These are phyloP conservation scores for Synodontis membranacea DNA, from an alignment of 2,113 vertebrate genomes.

Conservation along the genomic window DNA sequence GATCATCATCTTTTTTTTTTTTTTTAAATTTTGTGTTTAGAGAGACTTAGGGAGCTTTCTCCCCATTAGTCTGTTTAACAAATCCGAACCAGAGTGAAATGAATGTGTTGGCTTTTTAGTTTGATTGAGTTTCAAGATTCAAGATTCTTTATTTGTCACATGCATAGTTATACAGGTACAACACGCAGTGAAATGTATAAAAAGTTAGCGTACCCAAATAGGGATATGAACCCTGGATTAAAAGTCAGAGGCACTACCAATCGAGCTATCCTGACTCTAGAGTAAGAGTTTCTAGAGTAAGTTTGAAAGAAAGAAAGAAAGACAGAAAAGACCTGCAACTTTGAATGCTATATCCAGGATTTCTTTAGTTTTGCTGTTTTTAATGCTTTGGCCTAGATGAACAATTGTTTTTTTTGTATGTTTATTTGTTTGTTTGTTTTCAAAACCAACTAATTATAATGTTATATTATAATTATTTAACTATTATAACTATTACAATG, in stretches of 20 bases:
- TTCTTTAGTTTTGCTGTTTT: background rate
- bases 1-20: too few relatives aligned
- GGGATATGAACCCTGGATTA: too few relatives aligned
- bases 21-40: background rate
- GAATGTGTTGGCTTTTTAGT: background rate
- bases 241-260: too few relatives aligned
- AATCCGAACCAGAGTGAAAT: background rate
- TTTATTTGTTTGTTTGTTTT: too few relatives aligned
- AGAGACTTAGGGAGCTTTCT: background rate
- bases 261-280: too few relatives aligned
- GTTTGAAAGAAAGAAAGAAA: background rate
- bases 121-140: background rate
- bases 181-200: too few relatives aligned
- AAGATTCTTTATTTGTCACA: too few relatives aligned
- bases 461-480: too few relatives aligned
- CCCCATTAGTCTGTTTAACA: background rate
- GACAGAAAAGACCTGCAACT: background rate
- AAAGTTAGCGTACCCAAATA: too few relatives aligned
- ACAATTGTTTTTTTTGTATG: too few relatives aligned
- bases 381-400: background rate
- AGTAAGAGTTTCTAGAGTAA: background rate
- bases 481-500: background rate
- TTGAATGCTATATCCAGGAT: background rate
- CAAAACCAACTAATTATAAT: too few relatives aligned
- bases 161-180: too few relatives aligned